phyloP scores from a whole-genome alignment of 2,113 vertebrate species.

The Scalopus aquaticus region DNA sequence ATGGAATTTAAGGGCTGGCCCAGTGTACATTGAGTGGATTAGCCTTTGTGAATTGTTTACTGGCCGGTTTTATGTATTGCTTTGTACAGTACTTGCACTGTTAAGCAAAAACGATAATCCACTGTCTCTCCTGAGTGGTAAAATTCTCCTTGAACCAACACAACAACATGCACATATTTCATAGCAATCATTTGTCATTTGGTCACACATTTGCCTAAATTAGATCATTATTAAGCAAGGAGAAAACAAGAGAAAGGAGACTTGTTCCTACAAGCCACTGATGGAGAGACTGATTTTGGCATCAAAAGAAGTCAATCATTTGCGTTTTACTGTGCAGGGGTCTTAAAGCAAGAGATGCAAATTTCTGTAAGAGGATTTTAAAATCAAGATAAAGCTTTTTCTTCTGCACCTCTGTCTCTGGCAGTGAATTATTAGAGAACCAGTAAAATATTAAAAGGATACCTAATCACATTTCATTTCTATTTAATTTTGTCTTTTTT shows the following conservation, averaged over 20 bases:
- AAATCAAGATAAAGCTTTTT: conserved; percentile 52
- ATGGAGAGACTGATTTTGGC: conserved; percentile 4
- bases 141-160: conserved; percentile 55
- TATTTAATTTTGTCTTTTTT: conserved; percentile 35
- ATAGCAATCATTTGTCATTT: conserved; percentile 41
- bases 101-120: background rate
- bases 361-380: conserved; percentile 56
- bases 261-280: background rate
- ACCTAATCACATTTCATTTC: conserved; percentile 14
- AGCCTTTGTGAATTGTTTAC: background rate
- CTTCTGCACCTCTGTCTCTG: background rate
- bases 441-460: background rate
- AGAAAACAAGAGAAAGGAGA: conserved; percentile 20
- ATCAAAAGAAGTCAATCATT: conserved; percentile 21
- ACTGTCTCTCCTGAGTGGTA: conserved; percentile 44
- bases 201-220: background rate
- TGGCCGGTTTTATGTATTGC: background rate
- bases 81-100: background rate
- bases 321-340: conserved; percentile 24
- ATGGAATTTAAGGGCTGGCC: background rate
- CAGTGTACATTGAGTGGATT: background rate
- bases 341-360: conserved; percentile 34
- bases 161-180: conserved; percentile 32
- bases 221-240: conserved; percentile 47
- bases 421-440: background rate